Percentiles rank a stretch among this genome's conserved stretches.
These are phyloP conservation scores for Dascyllus trimaculatus DNA, from an alignment of 2,113 vertebrate species.

Conservation along the genomic window DNA sequence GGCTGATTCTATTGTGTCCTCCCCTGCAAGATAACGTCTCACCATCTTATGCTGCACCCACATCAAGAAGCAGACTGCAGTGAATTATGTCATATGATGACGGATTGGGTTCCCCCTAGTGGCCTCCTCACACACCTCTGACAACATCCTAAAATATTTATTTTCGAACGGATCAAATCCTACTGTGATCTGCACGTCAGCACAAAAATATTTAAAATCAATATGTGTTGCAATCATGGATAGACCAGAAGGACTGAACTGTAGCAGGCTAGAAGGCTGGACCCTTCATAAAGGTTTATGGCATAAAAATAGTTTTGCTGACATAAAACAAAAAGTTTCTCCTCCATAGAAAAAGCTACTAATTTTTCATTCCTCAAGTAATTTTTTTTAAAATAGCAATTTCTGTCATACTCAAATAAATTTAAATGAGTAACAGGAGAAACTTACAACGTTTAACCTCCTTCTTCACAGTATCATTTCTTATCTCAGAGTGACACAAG, in stretches of 20 bases:
- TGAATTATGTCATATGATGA: constrained; percentile 49
- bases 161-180: not conserved
- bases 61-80: constrained; percentile 53
- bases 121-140: constrained; percentile 44
- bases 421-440: too few relatives aligned
- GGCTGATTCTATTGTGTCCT: constrained; percentile 12
- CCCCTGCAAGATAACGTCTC: constrained; percentile 42
- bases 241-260: not conserved
- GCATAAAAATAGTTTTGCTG: not conserved
- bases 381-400: too few relatives aligned
- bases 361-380: too few relatives aligned
- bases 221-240: not conserved
- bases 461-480: too few relatives aligned
- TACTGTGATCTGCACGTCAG: not conserved
- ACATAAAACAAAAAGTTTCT: not conserved
- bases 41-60: constrained; percentile 32
- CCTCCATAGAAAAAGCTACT: too few relatives aligned
- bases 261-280: not conserved
- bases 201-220: not conserved
- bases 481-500: too few relatives aligned
- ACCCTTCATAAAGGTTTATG: not conserved
- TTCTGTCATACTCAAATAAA: too few relatives aligned
- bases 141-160: constrained; percentile 11
- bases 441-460: too few relatives aligned
- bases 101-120: constrained; percentile 70